Conservation (phyloP, 2,113 vertebrate species). For the Triplophysa dalaica region DNA sequence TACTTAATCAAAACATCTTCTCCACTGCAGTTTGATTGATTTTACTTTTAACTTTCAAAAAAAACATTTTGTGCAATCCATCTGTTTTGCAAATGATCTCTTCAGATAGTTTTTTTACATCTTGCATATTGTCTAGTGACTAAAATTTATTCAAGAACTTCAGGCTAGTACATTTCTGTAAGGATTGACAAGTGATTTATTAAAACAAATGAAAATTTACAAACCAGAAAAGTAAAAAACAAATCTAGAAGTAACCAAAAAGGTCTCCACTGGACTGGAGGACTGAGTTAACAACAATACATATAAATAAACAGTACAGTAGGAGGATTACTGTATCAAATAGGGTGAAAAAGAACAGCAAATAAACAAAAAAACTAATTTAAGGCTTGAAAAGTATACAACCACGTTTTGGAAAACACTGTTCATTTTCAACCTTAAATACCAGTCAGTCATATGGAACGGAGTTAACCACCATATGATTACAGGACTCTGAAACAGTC, state of each 20-base stretch:
- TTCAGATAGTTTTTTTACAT: no score
- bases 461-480: slow-evolving; percentile 77
- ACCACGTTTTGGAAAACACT: slow-evolving; percentile 83
- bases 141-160: not conserved
- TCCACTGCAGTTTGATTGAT: no score
- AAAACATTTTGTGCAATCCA: no score
- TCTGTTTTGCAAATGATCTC: no score
- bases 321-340: slow-evolving; percentile 82
- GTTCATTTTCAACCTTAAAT: slow-evolving; percentile 79
- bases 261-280: slow-evolving; percentile 78
- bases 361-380: slow-evolving; percentile 35
- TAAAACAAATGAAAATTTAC: slow-evolving; percentile 85
- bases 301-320: slow-evolving; percentile 90
- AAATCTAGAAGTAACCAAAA: slow-evolving; percentile 85
- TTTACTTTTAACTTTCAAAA: no score
- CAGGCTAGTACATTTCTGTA: not conserved
- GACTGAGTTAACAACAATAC: slow-evolving; percentile 84
- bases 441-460: slow-evolving; percentile 83
- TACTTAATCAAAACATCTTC: no score
- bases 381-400: slow-evolving; percentile 82
- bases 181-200: slow-evolving; percentile 76
- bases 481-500: slow-evolving; percentile 82
- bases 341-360: slow-evolving; percentile 1
- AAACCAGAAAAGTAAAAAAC: slow-evolving; percentile 91
- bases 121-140: no score